phyloP scores from a whole-genome alignment of 1,140 invertebrate species.

The Drosophila azteca region DNA sequence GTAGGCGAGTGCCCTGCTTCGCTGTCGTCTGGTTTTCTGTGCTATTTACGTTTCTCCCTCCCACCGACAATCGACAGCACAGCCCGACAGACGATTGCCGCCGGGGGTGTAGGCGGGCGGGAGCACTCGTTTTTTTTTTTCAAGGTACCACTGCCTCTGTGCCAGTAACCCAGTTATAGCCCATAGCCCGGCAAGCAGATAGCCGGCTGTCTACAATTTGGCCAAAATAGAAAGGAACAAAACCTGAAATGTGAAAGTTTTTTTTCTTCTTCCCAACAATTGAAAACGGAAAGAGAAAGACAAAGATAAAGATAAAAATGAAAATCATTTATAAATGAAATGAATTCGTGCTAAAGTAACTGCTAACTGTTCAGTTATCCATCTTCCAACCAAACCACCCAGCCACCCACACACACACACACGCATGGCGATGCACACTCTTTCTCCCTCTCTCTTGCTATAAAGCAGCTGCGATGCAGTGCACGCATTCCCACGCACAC shows the following conservation, averaged over 20 bases:
- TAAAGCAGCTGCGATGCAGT: no score
- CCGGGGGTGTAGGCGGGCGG: neutral
- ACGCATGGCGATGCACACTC: neutral
- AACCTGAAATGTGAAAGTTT: constrained; percentile 74
- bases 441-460: no score
- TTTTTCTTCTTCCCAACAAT: constrained; percentile 28
- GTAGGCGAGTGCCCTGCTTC: neutral
- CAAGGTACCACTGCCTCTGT: constrained; percentile 51
- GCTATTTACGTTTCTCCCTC: constrained; percentile 20
- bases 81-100: neutral
- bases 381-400: neutral
- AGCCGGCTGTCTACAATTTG: constrained; percentile 23
- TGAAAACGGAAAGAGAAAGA: constrained; percentile 13
- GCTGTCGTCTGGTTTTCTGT: constrained; percentile 7
- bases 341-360: no score
- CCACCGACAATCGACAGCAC: constrained; percentile 2
- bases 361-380: no score
- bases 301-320: constrained; percentile 22
- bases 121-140: constrained; percentile 24
- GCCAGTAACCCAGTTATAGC: constrained; percentile 65
- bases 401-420: neutral
- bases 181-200: constrained; percentile 10
- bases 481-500: no score
- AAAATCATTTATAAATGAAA: constrained; percentile 6
- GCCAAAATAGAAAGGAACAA: constrained; percentile 62